Evolutionary conservation across 2,888 invertebrate species (phyloP).

Genomic region (Pinctada fucata): DNA sequence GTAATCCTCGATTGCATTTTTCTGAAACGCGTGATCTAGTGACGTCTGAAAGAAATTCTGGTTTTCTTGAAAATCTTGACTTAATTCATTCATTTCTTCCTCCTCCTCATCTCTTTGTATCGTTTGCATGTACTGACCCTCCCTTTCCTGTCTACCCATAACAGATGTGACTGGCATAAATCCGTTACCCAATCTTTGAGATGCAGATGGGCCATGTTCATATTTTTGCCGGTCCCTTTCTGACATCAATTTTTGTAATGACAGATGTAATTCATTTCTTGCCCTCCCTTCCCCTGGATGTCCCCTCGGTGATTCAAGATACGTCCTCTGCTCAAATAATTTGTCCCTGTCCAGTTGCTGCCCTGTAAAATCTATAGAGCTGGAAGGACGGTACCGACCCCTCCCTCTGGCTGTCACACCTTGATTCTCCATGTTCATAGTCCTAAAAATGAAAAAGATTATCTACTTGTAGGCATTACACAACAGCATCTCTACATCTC

Average conservation of each 20-base stretch:
- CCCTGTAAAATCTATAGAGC: constrained; percentile 62
- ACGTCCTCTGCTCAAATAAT: constrained; percentile 47
- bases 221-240: constrained; percentile 41
- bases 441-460: constrained; percentile 18
- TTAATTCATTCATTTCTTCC: background rate
- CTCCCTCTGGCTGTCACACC: constrained; percentile 15
- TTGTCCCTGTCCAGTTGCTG: constrained; percentile 41
- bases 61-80: background rate
- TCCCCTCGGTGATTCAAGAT: constrained; percentile 32
- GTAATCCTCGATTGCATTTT: constrained; percentile 47
- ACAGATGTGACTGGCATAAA: background rate
- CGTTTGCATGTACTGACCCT: background rate
- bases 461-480: too few species aligned
- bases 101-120: background rate
- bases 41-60: background rate
- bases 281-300: constrained; percentile 40
- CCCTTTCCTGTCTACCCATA: background rate
- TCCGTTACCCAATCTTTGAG: background rate
- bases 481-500: too few species aligned
- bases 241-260: constrained; percentile 51
- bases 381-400: constrained; percentile 53
- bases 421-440: constrained; percentile 39
- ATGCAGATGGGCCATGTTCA: background rate
- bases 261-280: constrained; percentile 53
- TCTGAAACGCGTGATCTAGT: background rate